Evolutionary conservation across 2,113 vertebrate species (phyloP), one percentile per base, ranked within the genome.

Genomic region (Charina bottae): DNA sequence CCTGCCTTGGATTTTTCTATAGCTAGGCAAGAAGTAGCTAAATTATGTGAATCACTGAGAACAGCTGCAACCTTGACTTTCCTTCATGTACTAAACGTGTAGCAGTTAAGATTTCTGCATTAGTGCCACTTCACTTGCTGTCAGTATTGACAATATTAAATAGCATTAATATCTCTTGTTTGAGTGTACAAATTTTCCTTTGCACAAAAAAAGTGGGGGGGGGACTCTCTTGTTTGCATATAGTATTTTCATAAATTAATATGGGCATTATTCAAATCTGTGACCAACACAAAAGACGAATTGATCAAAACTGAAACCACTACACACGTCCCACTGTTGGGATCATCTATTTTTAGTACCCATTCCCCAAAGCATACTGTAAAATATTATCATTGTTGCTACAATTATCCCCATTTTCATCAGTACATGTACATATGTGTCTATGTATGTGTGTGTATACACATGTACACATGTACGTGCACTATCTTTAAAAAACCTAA

Each of bases 1-100:
- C 87, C 54, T 83, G 60, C 89, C 26, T 93, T 11, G 64, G 72
- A 49, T 96, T 90, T 90, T 94, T 89, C 55, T 0, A 46, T 24
- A 13, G 1, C 19, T 23, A 5, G 83, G 93, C 1, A 13, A 90
- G 78, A 19, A 83, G 15, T 54, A 92, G 86, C 84, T 96, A 93
- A 93, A 92, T 11, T 4, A n/a, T 1, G 0, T 95, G 92, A 96
- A 95, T 94, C 0, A 93, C 94, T 94, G 94, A 55, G 6, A 92
- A 90, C 84, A 95, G 94, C 93, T 96, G 95, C 94, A 96, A 93
- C 89, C 54, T 42, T 96, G 93, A 94, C 83, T 88, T 89, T 87
- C 24, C 95, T 96, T 94, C 91, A 95, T 92, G 94, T 94, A 93
- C 88, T 94, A 94, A 94, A 95, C 60, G 54, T 95, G 72, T 86